Percentiles rank a stretch among this genome's conserved stretches.
phyloP scores from a whole-genome alignment of 2,113 vertebrate genomes.

The Phylloscopus trochiloides region DNA sequence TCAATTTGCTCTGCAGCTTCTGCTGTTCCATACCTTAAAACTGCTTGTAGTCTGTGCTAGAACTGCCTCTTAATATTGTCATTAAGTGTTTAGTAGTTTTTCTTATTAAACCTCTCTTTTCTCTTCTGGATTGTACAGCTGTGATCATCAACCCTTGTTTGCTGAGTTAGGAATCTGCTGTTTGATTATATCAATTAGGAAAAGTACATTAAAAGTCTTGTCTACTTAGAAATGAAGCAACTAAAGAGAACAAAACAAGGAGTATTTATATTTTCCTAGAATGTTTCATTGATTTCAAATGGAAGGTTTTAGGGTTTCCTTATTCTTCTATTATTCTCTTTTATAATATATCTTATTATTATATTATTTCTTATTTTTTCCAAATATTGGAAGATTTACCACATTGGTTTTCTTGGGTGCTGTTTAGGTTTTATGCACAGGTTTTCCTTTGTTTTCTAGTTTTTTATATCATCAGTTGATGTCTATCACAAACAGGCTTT shows the following conservation, averaged over 20 bases:
- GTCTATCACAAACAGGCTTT: background rate
- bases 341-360: no score
- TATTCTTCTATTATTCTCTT: background rate
- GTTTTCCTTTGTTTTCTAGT: background rate
- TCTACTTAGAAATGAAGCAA: background rate
- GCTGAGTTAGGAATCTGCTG: background rate
- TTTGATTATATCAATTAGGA: background rate
- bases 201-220: background rate
- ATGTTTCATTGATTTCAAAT: background rate
- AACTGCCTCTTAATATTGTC: background rate
- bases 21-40: background rate
- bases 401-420: background rate
- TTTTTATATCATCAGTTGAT: background rate
- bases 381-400: background rate
- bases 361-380: background rate
- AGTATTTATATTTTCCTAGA: background rate
- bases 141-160: background rate
- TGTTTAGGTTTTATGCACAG: background rate
- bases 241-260: background rate
- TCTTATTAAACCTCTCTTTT: background rate
- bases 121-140: background rate
- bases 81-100: background rate
- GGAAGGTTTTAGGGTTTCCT: background rate
- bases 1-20: background rate
- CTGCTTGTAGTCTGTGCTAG: background rate